These are phyloP conservation scores for Conus ventricosus DNA, from an alignment of 1,140 invertebrate genomes.

Conservation along the genomic window DNA sequence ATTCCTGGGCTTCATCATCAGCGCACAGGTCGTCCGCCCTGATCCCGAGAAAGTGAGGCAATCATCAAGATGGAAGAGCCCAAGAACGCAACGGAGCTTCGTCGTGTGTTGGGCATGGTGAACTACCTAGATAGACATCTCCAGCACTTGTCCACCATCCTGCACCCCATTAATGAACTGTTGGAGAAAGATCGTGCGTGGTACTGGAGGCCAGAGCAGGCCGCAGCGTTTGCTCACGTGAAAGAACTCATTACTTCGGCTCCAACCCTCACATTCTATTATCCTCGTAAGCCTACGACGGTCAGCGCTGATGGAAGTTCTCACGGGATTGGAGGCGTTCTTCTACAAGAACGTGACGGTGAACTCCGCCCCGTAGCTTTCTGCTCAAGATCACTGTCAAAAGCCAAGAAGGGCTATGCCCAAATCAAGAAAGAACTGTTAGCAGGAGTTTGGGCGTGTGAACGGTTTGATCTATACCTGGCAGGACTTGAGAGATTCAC, in stretches of 20 bases:
- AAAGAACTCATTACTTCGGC: constrained; percentile 32
- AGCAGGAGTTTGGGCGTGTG: constrained; percentile 73
- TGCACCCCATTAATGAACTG: constrained; percentile 33
- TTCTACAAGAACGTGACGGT: constrained; percentile 41
- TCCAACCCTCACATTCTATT: neutral
- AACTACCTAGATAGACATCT: constrained; percentile 71
- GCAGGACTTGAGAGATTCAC: constrained; percentile 63
- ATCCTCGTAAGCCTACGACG: neutral
- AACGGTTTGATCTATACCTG: constrained; percentile 77
- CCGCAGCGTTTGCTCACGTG: constrained; percentile 21
- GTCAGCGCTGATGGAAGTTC: neutral
- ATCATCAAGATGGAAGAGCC: constrained; percentile 41
- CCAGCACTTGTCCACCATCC: constrained; percentile 28
- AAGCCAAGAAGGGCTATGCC: constrained; percentile 74
- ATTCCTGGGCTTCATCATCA: constrained; percentile 24
- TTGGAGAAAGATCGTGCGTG: constrained; percentile 27
- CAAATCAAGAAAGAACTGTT: constrained; percentile 78
- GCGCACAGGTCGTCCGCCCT: neutral
- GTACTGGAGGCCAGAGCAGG: constrained; percentile 34
- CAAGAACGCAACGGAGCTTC: constrained; percentile 34
- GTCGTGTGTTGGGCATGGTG: constrained; percentile 62
- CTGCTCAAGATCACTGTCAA: constrained; percentile 47
- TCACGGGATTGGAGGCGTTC: constrained; percentile 22
- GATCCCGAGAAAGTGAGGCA: constrained; percentile 29
- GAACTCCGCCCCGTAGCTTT: constrained; percentile 43